phyloP scores from a whole-genome alignment of 2,113 vertebrate genomes.

The Lanius ludovicianus region DNA sequence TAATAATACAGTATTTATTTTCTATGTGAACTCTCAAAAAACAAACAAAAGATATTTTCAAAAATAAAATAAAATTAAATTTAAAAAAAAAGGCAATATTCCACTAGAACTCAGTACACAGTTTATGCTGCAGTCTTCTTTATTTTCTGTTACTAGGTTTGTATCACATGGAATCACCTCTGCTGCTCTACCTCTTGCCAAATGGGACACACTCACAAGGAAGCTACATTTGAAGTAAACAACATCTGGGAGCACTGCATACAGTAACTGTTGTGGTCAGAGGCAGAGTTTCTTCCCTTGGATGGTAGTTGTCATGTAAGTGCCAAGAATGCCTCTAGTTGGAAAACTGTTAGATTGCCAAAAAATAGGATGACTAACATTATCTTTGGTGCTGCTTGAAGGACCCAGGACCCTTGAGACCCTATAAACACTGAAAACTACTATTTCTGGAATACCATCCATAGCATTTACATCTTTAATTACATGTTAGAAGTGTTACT shows the following conservation, averaged over 20 bases:
- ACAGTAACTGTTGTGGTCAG: conserved; percentile 5
- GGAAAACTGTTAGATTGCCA: not conserved
- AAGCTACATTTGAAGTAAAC: conserved; percentile 10
- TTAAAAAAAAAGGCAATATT: too few species aligned
- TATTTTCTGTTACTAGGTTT: not conserved
- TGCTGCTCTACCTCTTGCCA: not conserved
- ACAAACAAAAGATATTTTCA: not conserved
- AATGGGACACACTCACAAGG: not conserved
- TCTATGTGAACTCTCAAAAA: not conserved
- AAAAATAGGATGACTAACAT: not conserved
- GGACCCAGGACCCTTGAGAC: not conserved
- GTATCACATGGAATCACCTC: not conserved
- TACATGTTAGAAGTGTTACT: not conserved
- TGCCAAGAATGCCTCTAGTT: not conserved
- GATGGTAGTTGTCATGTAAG: not conserved
- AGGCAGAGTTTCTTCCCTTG: conserved; percentile 2
- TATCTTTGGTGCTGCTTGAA: not conserved
- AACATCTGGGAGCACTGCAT: conserved; percentile 29
- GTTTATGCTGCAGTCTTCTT: not conserved
- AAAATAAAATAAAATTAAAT: not conserved
- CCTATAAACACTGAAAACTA: not conserved
- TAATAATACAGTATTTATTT: not conserved
- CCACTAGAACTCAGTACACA: not conserved
- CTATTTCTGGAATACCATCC: not conserved
- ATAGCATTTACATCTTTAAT: not conserved